Evolutionary conservation across 2,113 vertebrate genomes (phyloP), one percentile per base, ranked within the genome.

Genomic region (Pachycephala philippinensis): DNA sequence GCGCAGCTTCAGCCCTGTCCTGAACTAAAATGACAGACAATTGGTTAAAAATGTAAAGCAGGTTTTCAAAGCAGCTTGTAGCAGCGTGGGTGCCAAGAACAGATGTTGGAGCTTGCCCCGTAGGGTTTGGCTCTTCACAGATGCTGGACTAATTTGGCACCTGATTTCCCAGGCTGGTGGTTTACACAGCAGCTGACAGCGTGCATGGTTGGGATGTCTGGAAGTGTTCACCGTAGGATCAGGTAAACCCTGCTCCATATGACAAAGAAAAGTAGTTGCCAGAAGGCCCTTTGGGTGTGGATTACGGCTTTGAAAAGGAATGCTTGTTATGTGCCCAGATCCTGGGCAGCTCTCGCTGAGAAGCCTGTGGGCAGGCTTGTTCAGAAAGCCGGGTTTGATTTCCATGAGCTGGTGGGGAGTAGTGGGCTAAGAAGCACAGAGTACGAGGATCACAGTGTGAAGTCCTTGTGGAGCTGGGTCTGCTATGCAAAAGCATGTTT

Each of bases 121-220:
- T 39, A 81, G 77, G 83, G 84, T 69, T 95, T 74, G 50, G 39
- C 89, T 95, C 80, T 91, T 90, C 72, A 60, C 92, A 97, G 94
- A 93, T 92, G 87, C 80, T 79, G 90, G 88, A 72, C 74, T 93
- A 87, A 96, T 93, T 91, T 96, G 94, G 89, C 88, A 87, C 75
- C 77, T 89, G 64, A 84, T 95, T 95, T 93, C 90, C 91, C 80
- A 91, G 81, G 63, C 68, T 90, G 57, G 70, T 71, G 59, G 71
- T 90, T 96, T 84, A 86, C 79, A 64, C n/a, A 87, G 78, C 94
- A 84, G 57, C 76, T 92, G 85, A 91, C 54, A 79, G 80, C 0
- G 0, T 40, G 77, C 19, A 2, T 40, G 65, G 83, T 70, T 89
- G 52, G 84, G 92, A 72, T 91, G 72, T 65, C 45, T 96, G 89